Base-by-base conservation (phyloP, 2,113 vertebrate genomes). In the Tonatia bakeri region DNA sequence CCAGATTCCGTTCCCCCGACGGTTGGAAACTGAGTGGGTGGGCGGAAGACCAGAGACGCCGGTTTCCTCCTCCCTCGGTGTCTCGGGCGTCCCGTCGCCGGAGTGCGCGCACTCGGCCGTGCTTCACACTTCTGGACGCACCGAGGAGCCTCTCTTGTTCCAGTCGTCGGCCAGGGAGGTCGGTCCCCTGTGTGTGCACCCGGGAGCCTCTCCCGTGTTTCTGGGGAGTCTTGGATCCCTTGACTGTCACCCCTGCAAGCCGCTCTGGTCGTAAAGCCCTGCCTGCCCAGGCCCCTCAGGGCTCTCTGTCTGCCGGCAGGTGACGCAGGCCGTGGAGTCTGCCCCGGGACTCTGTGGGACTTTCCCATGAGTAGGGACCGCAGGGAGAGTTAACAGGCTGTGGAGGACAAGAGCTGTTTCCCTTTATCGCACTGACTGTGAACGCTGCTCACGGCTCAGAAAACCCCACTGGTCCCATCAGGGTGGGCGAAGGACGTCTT, bases 1-100 rank as follows among this genome's bases (percentile, higher is more conserved):
- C 65, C 75, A 45, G 12, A 52, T 82, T 76, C 26, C 19, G 14
- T 77, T 92, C 61, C 94, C 79, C 17, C 38, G n/a, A 86, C 67
- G 82, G 76, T 52, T 45, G 54, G 40, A 54, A 85, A 38, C 11
- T n/a, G 88, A 75, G 19, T n/a, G 4, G 26, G 13, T 36, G n/a
- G 17, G 8, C 52, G 7, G 19, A 65, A 50, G 15, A 43, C 4
- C 13, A 76, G 67, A 81, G 79, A 75, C 73, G 52, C 33, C 64
- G 52, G 33, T 43, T 43, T 33, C 65, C 31, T 54, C 50, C 76
- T 56, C 59, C 14, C 10, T 13, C 1, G 9, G 1, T 24, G 3
- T 65, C 77, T 54, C 19, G 8, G 19, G 31, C 40, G 33, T 45
- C 17, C 59, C 24, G 1, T 26, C 16, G 13, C 26, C 31, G 17